Evolutionary conservation across 2,113 vertebrate genomes (phyloP), one percentile per base, ranked within the genome.

Genomic region (Tauraco erythrolophus): DNA sequence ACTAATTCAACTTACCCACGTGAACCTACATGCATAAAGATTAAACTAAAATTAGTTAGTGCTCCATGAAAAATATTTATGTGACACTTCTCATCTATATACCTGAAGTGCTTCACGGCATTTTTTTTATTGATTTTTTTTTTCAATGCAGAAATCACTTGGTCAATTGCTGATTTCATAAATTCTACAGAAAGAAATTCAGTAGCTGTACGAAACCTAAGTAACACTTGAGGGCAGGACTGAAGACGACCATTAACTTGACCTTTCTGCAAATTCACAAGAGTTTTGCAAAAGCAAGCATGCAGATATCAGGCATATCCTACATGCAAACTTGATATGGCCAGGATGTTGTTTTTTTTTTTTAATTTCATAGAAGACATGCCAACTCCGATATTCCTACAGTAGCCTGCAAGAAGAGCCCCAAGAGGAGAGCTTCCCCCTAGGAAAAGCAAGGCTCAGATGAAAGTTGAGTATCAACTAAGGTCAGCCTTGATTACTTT

Each of bases 81-180:
- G 23, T 24, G 68, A 75, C 66, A 51, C 25, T 75, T 94, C 77
- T 69, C 61, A 94, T 66, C 86, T 70, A 53, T 25, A 81, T 15
- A 86, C 8, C 15, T 43, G 0, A 87, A 89, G 37, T 15, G 56
- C 35, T 90, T 77, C 37, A 68, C 0, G 0, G 14, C 14, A 11
- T 61, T 79, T 4, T 23, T 12, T 8, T 24, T 54, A 41, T 41
- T 41, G 41, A 41, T 50, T 5, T n/a, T n/a, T 21, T 58, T 28
- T 80, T 61, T 50, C 41, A 5, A 74, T 60, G 19, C 10, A n/a
- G 22, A 76, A 81, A 66, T 57, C 27, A 53, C 19, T 74, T 66
- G 31, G 30, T 28, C 58, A 56, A 1, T 25, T 74, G 54, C 14
- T 13, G 21, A 71, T 43, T 57, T 84, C 37, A 60, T 62, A 62